Evolutionary conservation across 2,797 vertebrate genomes (phyloP), one percentile per base, ranked within the genome.

Genomic region (Melanogrammus aeglefinus): DNA sequence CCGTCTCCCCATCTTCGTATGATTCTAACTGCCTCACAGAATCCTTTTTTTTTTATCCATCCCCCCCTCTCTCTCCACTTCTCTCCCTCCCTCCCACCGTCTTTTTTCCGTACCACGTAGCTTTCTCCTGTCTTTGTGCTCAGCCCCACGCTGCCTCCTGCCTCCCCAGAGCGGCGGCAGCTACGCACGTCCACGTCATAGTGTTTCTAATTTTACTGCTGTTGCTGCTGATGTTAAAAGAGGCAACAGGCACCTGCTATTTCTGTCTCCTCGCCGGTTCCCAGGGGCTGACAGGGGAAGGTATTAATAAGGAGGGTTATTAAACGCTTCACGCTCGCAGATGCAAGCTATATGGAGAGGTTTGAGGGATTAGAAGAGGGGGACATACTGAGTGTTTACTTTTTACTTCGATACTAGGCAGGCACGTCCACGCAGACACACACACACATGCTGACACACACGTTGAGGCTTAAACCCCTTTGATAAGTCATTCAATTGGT

Each of bases 181-280:
- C 94, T 95, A 98, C 96, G 96, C 94, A 96, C 94, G 93, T 93
- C 93, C 94, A 92, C 97, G 97, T 99, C 97, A 99, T 91, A 84
- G 94, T 83, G 91, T 94, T 27, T 96, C 97, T 98, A 99, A 97
- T 96, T 98, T 97, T 98, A 96, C 96, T 95, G 90, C 80, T 84
- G 93, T 95, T 96, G 96, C 96, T 97, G 95, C 95, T 96, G 95
- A 95, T 97, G 96, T 95, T 94, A 95, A 95, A 95, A 95, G 93
- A 94, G 95, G 95, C 94, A 95, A 94, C 93, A 91, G 95, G 94
- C 94, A 96, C 95, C 92, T 96, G 96, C 96, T 97, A 98, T 97
- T 97, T 96, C 93, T 93, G 93, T 94, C 85, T 88, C 93, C 93
- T 89, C 91, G 77, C 85, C 91, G 85, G 91, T 91, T 94, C 92